phyloP scores from a whole-genome alignment of 2,888 invertebrate genomes.

The Oscheius myriophilus region DNA sequence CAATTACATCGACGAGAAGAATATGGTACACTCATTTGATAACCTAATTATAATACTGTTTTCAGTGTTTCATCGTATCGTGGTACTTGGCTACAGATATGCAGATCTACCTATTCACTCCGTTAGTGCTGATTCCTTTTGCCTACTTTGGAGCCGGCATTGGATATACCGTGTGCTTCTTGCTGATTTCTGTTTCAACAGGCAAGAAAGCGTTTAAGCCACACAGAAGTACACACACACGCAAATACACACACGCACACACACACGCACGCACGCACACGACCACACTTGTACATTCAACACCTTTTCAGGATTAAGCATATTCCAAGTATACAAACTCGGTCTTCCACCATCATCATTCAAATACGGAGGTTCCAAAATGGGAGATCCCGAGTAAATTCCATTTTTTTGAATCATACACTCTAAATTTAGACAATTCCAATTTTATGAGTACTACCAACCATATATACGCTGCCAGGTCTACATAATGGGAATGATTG shows the following conservation, averaged over 20 bases:
- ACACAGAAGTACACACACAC: neutral
- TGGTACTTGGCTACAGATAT: slow-evolving; percentile 64
- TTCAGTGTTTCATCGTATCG: slow-evolving; percentile 50
- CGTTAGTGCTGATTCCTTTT: slow-evolving; percentile 56
- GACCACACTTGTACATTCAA: neutral
- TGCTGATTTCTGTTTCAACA: slow-evolving; percentile 35
- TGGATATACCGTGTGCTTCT: slow-evolving; percentile 31
- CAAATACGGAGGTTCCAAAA: slow-evolving; percentile 45
- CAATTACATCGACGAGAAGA: slow-evolving; percentile 42
- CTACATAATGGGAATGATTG: slow-evolving; percentile 57
- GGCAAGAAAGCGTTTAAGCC: slow-evolving; percentile 7
- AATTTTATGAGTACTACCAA: slow-evolving; percentile 50
- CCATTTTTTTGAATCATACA: neutral
- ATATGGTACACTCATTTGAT: slow-evolving; percentile 34
- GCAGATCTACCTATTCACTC: slow-evolving; percentile 55
- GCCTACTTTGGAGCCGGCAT: slow-evolving; percentile 19
- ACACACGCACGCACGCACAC: too few relatives aligned
- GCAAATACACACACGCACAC: too few relatives aligned
- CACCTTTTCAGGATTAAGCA: slow-evolving; percentile 19
- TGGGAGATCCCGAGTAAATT: slow-evolving; percentile 13
- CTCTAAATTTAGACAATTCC: slow-evolving; percentile 35
- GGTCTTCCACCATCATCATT: slow-evolving; percentile 53
- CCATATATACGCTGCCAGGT: slow-evolving; percentile 59
- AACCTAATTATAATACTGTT: neutral
- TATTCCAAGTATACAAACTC: slow-evolving; percentile 40